Percentiles rank a stretch among this genome's conserved stretches.
These are phyloP conservation scores for Stegophylla sp. DNA, from an alignment of 2,888 invertebrate genomes.

Conservation along the genomic window DNA sequence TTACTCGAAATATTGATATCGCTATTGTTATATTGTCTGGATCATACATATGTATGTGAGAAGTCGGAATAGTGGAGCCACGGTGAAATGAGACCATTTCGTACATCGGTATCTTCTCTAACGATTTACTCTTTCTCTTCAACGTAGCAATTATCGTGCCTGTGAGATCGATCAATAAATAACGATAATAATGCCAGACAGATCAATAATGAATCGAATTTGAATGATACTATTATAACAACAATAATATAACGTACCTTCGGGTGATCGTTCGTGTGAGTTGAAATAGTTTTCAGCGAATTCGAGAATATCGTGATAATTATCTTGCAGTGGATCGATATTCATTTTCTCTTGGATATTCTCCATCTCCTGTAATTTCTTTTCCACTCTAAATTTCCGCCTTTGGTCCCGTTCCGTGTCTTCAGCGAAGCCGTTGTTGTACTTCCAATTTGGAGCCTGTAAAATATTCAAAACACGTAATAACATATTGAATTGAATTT, in stretches of 20 bases:
- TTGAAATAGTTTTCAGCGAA: constrained; percentile 95
- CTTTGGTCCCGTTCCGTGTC: constrained; percentile 75
- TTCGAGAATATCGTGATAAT: constrained; percentile 83
- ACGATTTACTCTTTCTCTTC: constrained; percentile 78
- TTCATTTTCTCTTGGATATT: constrained; percentile 66
- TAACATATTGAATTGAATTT: too few relatives aligned
- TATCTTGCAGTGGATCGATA: constrained; percentile 68
- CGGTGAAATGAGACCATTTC: constrained; percentile 93
- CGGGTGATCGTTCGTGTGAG: constrained; percentile 82
- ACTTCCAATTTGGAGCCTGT: constrained; percentile 35
- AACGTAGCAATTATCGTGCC: constrained; percentile 83
- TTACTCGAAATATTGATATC: constrained; percentile 87
- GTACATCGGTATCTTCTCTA: constrained; percentile 83
- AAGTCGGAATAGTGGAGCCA: constrained; percentile 86
- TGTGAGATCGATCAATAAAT: constrained; percentile 60
- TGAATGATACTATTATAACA: too few relatives aligned
- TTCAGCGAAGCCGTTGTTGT: constrained; percentile 33
- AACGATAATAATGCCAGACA: not conserved
- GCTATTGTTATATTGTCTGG: constrained; percentile 91
- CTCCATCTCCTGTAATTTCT: constrained; percentile 83
- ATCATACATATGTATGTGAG: constrained; percentile 93
- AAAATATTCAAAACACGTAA: too few relatives aligned
- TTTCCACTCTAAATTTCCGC: constrained; percentile 83
- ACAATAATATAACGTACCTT: constrained; percentile 68
- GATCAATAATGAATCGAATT: too few relatives aligned